Evolutionary conservation across 2,888 invertebrate species (phyloP).

Genomic region (Aphrophora alni): DNA sequence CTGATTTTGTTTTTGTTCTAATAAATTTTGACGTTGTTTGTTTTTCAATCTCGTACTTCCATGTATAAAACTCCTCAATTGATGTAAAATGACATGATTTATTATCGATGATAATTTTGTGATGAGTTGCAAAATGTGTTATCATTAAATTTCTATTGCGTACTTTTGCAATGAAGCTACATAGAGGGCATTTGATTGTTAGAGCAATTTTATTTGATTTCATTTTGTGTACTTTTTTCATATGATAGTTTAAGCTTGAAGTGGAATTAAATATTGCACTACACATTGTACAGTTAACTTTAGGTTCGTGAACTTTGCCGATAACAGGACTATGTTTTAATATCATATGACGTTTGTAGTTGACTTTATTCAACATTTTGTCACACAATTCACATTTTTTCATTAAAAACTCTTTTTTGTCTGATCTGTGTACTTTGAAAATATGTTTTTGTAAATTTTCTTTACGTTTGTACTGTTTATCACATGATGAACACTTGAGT

Average conservation of each 20-base stretch:
- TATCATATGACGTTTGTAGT: not conserved
- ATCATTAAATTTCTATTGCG: not conserved
- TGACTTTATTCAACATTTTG: not conserved
- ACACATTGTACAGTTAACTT: not conserved
- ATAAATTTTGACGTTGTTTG: not conserved
- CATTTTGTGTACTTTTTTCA: slow-evolving; percentile 1
- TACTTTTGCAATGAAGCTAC: not conserved
- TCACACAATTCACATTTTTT: not conserved
- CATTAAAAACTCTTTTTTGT: not conserved
- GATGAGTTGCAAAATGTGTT: not conserved
- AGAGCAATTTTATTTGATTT: not conserved
- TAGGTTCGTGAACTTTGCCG: not conserved
- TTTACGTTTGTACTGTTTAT: not conserved
- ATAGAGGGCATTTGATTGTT: not conserved
- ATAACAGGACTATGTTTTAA: not conserved
- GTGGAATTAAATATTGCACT: not conserved
- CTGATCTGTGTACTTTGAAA: not conserved
- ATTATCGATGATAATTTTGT: not conserved
- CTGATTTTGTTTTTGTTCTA: not conserved
- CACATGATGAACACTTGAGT: not conserved
- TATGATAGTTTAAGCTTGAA: not conserved
- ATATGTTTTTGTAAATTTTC: not conserved
- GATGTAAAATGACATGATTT: not conserved
- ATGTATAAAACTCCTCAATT: not conserved
- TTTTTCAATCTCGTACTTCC: not conserved